Percentiles rank a stretch among this genome's conserved stretches.
phyloP scores from a whole-genome alignment of 2,888 invertebrate species.

The Sipha maydis region DNA sequence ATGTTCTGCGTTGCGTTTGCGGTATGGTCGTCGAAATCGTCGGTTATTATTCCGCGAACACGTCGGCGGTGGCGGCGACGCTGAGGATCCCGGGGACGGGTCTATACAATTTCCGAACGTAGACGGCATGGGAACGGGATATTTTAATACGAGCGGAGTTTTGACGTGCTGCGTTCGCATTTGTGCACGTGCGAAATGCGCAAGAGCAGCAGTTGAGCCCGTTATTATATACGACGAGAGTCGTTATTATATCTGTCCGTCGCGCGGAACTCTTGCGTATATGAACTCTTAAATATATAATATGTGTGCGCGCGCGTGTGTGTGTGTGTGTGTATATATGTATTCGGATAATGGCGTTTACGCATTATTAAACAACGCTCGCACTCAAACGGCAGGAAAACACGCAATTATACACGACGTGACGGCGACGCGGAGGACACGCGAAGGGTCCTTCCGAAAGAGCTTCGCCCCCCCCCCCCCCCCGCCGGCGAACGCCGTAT shows the following conservation, averaged over 20 bases:
- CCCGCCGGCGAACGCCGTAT: background rate
- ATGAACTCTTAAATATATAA: no score
- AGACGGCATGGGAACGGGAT: constrained; percentile 1
- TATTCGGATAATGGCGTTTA: constrained; percentile 32
- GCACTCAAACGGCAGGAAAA: background rate
- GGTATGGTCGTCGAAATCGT: no score
- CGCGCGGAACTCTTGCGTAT: no score
- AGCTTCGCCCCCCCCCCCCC: background rate
- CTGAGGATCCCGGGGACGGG: no score
- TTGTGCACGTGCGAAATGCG: background rate
- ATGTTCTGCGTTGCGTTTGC: no score
- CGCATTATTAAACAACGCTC: constrained; percentile 36
- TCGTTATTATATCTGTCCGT: background rate
- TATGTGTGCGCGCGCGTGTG: no score
- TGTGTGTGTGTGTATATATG: background rate
- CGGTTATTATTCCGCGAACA: no score
- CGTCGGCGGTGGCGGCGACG: no score
- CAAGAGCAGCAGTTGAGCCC: background rate
- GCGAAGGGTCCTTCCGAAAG: constrained; percentile 2
- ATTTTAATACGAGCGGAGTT: background rate
- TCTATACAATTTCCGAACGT: background rate
- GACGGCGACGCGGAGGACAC: background rate
- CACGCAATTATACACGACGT: constrained; percentile 1
- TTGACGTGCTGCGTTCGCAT: background rate
- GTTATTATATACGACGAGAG: no score